Conservation (phyloP, 1,140 invertebrate species). For the Drosophila miranda region DNA sequence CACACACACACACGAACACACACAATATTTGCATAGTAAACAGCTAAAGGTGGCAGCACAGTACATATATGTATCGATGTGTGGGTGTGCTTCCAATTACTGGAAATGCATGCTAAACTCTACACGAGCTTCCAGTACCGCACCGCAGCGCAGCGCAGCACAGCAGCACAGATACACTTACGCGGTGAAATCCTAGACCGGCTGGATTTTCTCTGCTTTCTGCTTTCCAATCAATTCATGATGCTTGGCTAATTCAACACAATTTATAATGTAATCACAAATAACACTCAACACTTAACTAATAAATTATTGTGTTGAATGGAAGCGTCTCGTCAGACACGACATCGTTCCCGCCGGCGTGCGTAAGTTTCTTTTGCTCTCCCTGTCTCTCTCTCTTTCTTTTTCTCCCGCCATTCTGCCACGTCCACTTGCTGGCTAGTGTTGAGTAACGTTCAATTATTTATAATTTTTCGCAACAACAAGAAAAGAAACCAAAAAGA, state of each 20-base stretch:
- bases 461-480: slow-evolving; percentile 7
- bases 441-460: slow-evolving; percentile 1
- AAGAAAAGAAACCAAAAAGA: neutral
- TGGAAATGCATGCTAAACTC: neutral
- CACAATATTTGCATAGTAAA: slow-evolving; percentile 2
- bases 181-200: slow-evolving; percentile 11
- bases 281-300: slow-evolving; percentile 40
- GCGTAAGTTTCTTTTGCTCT: slow-evolving; percentile 31
- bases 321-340: neutral
- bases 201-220: neutral
- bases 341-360: slow-evolving; percentile 27
- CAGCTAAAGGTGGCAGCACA: neutral
- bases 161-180: slow-evolving; percentile 24
- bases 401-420: neutral
- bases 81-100: slow-evolving; percentile 9
- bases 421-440: slow-evolving; percentile 12
- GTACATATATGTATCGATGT: neutral
- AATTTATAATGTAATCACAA: slow-evolving; percentile 21
- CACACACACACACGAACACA: slow-evolving; percentile 5
- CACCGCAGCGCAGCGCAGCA: neutral
- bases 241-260: neutral
- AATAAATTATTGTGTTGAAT: slow-evolving; percentile 3
- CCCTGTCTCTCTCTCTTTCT: neutral
- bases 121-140: neutral
- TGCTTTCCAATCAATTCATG: slow-evolving; percentile 11